Percentiles rank a stretch among this genome's conserved stretches.
phyloP scores from a whole-genome alignment of 2,888 invertebrate species.

The Tetragonisca angustula region DNA sequence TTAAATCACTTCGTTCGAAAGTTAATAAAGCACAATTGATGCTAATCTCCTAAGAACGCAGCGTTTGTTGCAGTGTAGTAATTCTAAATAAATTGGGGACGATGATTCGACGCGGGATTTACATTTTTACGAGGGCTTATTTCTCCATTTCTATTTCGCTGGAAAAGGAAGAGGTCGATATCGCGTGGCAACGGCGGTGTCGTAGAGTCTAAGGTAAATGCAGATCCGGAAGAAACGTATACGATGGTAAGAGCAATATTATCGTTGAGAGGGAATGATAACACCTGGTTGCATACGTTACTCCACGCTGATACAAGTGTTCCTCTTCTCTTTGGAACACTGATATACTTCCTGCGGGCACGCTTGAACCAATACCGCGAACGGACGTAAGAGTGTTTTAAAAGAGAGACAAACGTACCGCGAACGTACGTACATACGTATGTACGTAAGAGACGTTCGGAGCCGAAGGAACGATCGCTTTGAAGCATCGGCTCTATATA shows the following conservation, averaged over 20 bases:
- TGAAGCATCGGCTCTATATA: not conserved
- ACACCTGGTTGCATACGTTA: slow-evolving; percentile 77
- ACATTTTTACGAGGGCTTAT: slow-evolving; percentile 52
- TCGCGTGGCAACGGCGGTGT: slow-evolving; percentile 43
- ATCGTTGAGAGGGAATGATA: slow-evolving; percentile 79
- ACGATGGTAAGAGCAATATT: slow-evolving; percentile 77
- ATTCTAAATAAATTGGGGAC: slow-evolving; percentile 22
- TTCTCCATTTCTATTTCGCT: slow-evolving; percentile 58
- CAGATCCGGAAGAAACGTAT: slow-evolving; percentile 61
- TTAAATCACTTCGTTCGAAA: no score
- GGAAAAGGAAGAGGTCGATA: slow-evolving; percentile 23
- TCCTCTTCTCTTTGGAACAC: slow-evolving; percentile 48
- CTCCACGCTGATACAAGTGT: slow-evolving; percentile 64
- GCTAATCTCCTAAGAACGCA: not conserved
- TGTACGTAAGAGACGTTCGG: slow-evolving; percentile 11
- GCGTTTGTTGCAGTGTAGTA: not conserved
- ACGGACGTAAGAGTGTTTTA: slow-evolving; percentile 50
- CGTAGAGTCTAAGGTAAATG: slow-evolving; percentile 60
- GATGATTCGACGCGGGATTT: slow-evolving; percentile 40
- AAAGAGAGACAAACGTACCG: slow-evolving; percentile 40
- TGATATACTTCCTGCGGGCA: slow-evolving; percentile 47
- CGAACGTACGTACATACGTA: not conserved
- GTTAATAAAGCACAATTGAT: no score
- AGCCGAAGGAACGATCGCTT: slow-evolving; percentile 14
- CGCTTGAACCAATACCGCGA: slow-evolving; percentile 42